phyloP scores from a whole-genome alignment of 1,140 invertebrate species.

The Ooceraea biroi region DNA sequence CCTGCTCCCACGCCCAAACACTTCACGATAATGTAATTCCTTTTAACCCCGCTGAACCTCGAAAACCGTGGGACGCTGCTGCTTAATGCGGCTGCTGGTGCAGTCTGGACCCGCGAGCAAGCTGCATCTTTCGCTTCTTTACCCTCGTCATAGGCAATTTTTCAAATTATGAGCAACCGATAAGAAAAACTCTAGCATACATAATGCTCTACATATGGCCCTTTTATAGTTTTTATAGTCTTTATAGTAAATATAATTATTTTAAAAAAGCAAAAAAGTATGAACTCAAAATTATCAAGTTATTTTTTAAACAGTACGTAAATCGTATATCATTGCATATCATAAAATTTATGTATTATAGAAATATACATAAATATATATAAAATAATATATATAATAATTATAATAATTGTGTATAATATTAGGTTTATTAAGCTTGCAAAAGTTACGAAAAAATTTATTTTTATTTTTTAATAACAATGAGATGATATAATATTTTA shows the following conservation, averaged over 20 bases:
- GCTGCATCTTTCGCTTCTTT: slow-evolving; percentile 24
- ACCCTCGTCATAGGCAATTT: background rate
- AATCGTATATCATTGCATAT: no score
- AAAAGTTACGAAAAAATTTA: no score
- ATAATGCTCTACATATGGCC: background rate
- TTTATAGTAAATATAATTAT: background rate
- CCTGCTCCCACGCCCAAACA: slow-evolving; percentile 81
- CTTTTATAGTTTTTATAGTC: no score
- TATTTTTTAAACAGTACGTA: background rate
- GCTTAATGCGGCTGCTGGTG: slow-evolving; percentile 27
- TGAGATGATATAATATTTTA: no score
- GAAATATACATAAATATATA: no score
- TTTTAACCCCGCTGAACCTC: slow-evolving; percentile 78
- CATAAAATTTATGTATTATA: no score
- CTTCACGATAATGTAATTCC: slow-evolving; percentile 80
- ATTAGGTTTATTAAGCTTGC: no score
- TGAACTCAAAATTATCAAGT: background rate
- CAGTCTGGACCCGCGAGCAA: slow-evolving; percentile 53
- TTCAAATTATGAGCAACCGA: background rate
- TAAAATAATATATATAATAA: no score
- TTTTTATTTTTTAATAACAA: no score
- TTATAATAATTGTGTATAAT: no score
- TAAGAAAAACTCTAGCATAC: slow-evolving; percentile 9
- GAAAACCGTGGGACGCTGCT: slow-evolving; percentile 76
- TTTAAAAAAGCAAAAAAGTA: no score